These are phyloP conservation scores for Glossosoma conforme DNA, from an alignment of 1,140 invertebrate species.

Conservation along the genomic window DNA sequence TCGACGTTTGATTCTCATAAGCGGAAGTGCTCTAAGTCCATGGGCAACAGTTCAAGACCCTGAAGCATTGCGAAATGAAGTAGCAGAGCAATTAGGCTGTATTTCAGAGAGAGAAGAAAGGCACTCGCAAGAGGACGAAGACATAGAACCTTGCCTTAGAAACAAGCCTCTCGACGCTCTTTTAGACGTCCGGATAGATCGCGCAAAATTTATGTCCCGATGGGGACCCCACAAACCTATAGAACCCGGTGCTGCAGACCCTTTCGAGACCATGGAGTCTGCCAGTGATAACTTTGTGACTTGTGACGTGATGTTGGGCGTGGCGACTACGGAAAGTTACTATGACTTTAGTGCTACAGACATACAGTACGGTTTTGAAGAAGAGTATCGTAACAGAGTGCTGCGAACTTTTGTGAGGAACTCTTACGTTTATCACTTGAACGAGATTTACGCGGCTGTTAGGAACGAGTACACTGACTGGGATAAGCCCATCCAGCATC, in stretches of 20 bases:
- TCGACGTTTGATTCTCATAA: constrained; percentile 77
- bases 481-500: constrained; percentile 80
- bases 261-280: constrained; percentile 59
- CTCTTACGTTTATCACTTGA: constrained; percentile 80
- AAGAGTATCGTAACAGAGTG: constrained; percentile 67
- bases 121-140: constrained; percentile 34
- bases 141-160: constrained; percentile 51
- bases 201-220: constrained; percentile 53
- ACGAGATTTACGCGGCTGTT: constrained; percentile 87
- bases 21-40: constrained; percentile 80
- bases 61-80: constrained; percentile 60
- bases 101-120: constrained; percentile 31
- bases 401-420: constrained; percentile 81
- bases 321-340: constrained; percentile 70
- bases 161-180: constrained; percentile 57
- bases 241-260: constrained; percentile 55
- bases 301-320: constrained; percentile 63
- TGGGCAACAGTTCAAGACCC: constrained; percentile 76
- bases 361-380: constrained; percentile 71
- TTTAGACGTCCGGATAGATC: constrained; percentile 59
- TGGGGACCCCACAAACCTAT: constrained; percentile 60
- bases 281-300: constrained; percentile 65
- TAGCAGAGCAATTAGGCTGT: constrained; percentile 69
- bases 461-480: constrained; percentile 92
- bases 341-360: constrained; percentile 70